Base-by-base conservation (phyloP, 2,888 invertebrate genomes). In the Zootermopsis nevadensis region DNA sequence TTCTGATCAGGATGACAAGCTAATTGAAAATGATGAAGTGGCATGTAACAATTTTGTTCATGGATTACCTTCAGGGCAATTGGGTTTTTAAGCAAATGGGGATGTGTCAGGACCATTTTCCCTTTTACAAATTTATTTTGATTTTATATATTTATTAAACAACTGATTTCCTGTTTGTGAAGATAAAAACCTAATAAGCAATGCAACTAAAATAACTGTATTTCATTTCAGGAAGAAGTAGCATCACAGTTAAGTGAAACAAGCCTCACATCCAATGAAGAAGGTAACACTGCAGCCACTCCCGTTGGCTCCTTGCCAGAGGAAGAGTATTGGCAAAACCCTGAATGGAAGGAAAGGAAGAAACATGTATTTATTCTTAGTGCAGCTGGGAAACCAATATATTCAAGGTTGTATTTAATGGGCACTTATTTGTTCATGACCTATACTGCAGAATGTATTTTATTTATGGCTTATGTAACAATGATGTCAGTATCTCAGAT, bases 361-460 rank as follows among this genome's bases (percentile, higher is more conserved):
- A 97, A 97, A 88, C 98, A 99, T 90, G 93, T 99, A 48, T 99
- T 99, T 89, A 96, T 99, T 86, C 89, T 99, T 53, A 98, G 98
- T 89, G 95, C 97, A 87, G 97, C 99, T 22, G 99, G 99, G 2
- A 99, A 99, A 90, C 99, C 99, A 27, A 97, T 99, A 86, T 99
- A 98, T 90, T 96, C 98, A 22, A 93, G 96, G 94, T 95, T 89
- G 0, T 48, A 19, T 48, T 48, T 19, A 48, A 19, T 48, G n/a
- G n/a, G n/a, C n/a, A n/a, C n/a, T n/a, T n/a, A n/a, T n/a, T n/a
- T n/a, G n/a, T n/a, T n/a, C n/a, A n/a, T n/a, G n/a, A n/a, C n/a
- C n/a, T n/a, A n/a, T n/a, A n/a, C n/a, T n/a, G 48, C 19, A 0
- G 3, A 48, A 3, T 48, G 15, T 48, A 19, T 48, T 19, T 48